Conservation (phyloP, 2,113 vertebrate genomes). For the Apus apus region DNA sequence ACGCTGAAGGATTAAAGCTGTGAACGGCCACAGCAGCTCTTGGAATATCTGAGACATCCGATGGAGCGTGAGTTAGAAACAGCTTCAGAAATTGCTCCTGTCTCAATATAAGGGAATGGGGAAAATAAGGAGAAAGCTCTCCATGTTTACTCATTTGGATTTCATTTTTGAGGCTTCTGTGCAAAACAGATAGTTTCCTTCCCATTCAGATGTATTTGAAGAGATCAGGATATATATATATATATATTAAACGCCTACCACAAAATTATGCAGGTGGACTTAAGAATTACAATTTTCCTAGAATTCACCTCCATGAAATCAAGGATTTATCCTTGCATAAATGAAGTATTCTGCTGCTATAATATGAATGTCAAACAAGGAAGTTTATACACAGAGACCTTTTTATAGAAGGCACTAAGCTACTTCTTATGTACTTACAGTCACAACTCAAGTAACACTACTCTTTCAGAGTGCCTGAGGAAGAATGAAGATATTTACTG, state of each 20-base stretch:
- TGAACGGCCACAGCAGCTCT: conserved; percentile 15
- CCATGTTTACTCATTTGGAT: neutral
- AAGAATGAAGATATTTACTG: neutral
- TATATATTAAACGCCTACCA: neutral
- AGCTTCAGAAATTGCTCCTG: conserved; percentile 1
- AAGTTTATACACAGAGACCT: neutral
- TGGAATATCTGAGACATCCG: conserved; percentile 8
- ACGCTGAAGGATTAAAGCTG: conserved; percentile 18
- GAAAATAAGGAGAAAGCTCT: neutral
- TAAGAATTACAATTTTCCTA: neutral
- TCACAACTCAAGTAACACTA: neutral
- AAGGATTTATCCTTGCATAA: neutral
- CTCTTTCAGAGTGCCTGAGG: neutral
- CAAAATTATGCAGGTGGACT: neutral
- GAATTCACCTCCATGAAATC: neutral
- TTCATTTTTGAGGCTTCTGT: neutral
- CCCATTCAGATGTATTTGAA: neutral
- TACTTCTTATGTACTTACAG: neutral
- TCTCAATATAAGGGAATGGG: neutral
- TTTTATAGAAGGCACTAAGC: neutral
- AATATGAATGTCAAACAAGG: neutral
- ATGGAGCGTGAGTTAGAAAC: neutral
- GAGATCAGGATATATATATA: neutral
- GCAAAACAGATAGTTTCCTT: neutral
- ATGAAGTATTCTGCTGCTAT: neutral